Conservation (phyloP, 2,888 invertebrate genomes). For the Ectemnius cavifrons region DNA sequence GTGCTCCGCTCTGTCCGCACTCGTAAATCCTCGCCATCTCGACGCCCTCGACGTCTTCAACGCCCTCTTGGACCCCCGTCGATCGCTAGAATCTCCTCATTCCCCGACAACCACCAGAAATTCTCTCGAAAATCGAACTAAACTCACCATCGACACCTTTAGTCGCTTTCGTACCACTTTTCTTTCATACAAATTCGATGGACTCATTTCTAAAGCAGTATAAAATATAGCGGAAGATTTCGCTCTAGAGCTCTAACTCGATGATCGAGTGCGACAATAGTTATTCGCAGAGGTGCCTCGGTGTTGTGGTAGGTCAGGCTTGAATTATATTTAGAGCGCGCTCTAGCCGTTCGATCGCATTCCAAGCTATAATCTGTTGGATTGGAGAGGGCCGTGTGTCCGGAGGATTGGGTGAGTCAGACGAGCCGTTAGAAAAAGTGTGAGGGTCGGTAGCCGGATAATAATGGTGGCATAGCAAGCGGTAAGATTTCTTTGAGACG, state of each 20-base stretch:
- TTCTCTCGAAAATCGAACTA: too few relatives aligned
- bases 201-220: too few relatives aligned
- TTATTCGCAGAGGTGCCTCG: slow-evolving; percentile 17
- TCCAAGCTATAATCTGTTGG: slow-evolving; percentile 41
- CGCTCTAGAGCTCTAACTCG: slow-evolving; percentile 41
- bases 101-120: neutral
- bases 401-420: too few relatives aligned
- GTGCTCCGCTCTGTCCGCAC: neutral
- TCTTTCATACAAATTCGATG: too few relatives aligned
- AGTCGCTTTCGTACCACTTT: too few relatives aligned
- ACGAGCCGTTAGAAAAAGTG: too few relatives aligned
- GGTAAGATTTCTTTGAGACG: too few relatives aligned
- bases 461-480: too few relatives aligned
- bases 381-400: slow-evolving; percentile 22
- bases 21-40: slow-evolving; percentile 38
- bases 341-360: slow-evolving; percentile 20
- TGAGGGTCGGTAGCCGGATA: too few relatives aligned
- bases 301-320: slow-evolving; percentile 50
- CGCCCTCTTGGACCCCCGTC: neutral
- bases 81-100: neutral
- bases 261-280: slow-evolving; percentile 28
- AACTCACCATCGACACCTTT: too few relatives aligned
- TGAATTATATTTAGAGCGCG: slow-evolving; percentile 49
- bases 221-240: slow-evolving; percentile 9
- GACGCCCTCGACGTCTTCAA: slow-evolving; percentile 4